These are phyloP conservation scores for Andrena chrysosceles DNA, from an alignment of 2,888 invertebrate genomes.

Conservation along the genomic window DNA sequence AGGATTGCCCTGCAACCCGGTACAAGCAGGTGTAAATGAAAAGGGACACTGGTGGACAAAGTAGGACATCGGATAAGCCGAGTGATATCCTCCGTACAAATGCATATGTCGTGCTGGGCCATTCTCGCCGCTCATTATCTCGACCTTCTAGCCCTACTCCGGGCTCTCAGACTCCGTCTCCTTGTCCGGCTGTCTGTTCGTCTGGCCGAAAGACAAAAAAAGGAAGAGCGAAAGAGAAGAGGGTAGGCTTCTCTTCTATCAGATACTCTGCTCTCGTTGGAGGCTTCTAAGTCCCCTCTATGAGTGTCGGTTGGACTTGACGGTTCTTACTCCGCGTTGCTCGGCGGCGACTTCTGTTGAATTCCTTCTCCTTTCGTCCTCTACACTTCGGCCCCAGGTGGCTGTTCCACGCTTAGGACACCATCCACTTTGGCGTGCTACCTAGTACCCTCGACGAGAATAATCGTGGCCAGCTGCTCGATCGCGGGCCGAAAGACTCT, in stretches of 20 bases:
- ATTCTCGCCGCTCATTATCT: slow-evolving; percentile 72
- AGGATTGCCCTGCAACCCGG: not conserved
- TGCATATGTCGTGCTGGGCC: slow-evolving; percentile 52
- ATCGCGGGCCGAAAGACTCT: not conserved
- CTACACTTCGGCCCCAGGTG: slow-evolving; percentile 34
- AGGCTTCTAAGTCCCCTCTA: slow-evolving; percentile 58
- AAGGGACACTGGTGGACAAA: slow-evolving; percentile 47
- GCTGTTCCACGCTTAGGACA: slow-evolving; percentile 33
- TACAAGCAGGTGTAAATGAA: slow-evolving; percentile 50
- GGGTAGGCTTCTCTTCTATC: slow-evolving; percentile 56
- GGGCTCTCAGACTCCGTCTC: slow-evolving; percentile 63
- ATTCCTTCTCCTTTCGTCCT: slow-evolving; percentile 55
- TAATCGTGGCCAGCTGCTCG: slow-evolving; percentile 41
- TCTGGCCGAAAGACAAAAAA: slow-evolving; percentile 60
- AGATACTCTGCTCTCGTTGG: slow-evolving; percentile 48
- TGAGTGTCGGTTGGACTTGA: slow-evolving; percentile 53
- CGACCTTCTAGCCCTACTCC: slow-evolving; percentile 58
- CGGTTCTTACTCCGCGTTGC: slow-evolving; percentile 44
- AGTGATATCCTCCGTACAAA: slow-evolving; percentile 57
- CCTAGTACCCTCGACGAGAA: slow-evolving; percentile 32
- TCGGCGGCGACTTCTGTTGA: slow-evolving; percentile 58
- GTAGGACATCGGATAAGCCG: slow-evolving; percentile 32
- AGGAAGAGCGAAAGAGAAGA: slow-evolving; percentile 37
- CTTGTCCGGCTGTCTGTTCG: slow-evolving; percentile 69
- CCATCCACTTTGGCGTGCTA: slow-evolving; percentile 22